Evolutionary conservation across 2,888 invertebrate genomes (phyloP), one percentile per base, ranked within the genome.

Genomic region (Hofmannophila pseudospretella): DNA sequence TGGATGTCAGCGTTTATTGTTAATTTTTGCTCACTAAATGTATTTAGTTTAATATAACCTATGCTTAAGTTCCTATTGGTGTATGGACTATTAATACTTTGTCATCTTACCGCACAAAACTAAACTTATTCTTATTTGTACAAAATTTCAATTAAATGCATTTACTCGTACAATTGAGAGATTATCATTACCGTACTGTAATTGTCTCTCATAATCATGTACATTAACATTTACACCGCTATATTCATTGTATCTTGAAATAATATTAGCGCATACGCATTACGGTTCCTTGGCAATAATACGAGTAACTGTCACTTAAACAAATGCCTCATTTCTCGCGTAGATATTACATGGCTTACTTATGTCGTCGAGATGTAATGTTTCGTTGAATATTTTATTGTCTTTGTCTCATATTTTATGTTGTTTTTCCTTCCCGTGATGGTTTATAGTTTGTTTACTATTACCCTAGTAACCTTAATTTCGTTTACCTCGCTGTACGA

Each of bases 311-410:
- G 49, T 47, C 58, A 63, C 63, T 68, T 67, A 58, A 58, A 60
- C 55, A 66, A 71, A 69, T 63, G 58, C 49, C 58, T 62, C 59
- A 58, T 52, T 60, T 60, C 44, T 43, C 45, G 39, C 42, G 29
- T 44, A 36, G 39, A 46, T 54, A 57, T 60, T 58, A 16, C 5
- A 16, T 16, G 3, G 52, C 54, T 58, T 55, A 34, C 42, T 41
- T 45, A 42, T 42, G 39, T 37, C 33, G 40, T 35, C 35, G 35
- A 32, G 34, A 37, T 36, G 44, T 58, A 54, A 58, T 54, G 55
- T 54, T 58, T 54, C 47, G 54, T 55, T 61, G 62, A 64, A 68
- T 66, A 61, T 57, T 63, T 67, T 64, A 68, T 62, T 49, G 51
- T n/a, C n/a, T n/a, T n/a, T 48, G 53, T 58, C 49, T 63, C 54